phyloP scores from a whole-genome alignment of 2,113 vertebrate genomes.

The Syngnathoides biaculeatus region DNA sequence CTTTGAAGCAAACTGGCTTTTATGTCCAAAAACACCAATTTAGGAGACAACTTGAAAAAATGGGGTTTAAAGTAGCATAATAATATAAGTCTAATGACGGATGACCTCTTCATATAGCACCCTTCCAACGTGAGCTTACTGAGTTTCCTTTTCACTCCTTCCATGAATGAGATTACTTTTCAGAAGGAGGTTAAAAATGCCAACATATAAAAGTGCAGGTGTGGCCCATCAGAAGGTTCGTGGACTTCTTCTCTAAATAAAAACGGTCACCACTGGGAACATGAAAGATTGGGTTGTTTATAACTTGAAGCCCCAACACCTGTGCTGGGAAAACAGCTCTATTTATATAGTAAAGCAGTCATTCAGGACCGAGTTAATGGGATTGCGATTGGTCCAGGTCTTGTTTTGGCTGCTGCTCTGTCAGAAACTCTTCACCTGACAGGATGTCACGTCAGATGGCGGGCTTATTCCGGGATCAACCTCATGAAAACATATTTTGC shows the following conservation, averaged over 20 bases:
- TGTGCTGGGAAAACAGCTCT: constrained; percentile 21
- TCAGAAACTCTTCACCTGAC: constrained; percentile 32
- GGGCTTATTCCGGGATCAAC: neutral
- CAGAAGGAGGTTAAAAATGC: neutral
- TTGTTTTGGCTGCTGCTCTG: constrained; percentile 45
- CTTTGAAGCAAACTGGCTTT: neutral
- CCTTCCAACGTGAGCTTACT: neutral
- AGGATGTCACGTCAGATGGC: constrained; percentile 18
- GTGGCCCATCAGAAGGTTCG: constrained; percentile 5
- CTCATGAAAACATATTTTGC: constrained; percentile 6
- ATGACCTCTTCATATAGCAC: neutral
- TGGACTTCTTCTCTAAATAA: constrained; percentile 1
- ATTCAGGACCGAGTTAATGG: constrained; percentile 45
- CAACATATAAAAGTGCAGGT: neutral
- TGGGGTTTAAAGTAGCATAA: neutral
- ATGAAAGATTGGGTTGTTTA: constrained; percentile 8
- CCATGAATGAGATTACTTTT: neutral
- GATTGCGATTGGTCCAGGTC: constrained; percentile 28
- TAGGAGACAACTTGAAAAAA: neutral
- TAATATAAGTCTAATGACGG: neutral
- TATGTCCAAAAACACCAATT: neutral
- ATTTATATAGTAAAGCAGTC: constrained; percentile 27
- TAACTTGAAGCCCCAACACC: constrained; percentile 23
- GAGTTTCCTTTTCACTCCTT: neutral
- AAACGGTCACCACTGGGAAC: neutral